phyloP scores from a whole-genome alignment of 2,113 vertebrate species.

The Rhineura floridana region DNA sequence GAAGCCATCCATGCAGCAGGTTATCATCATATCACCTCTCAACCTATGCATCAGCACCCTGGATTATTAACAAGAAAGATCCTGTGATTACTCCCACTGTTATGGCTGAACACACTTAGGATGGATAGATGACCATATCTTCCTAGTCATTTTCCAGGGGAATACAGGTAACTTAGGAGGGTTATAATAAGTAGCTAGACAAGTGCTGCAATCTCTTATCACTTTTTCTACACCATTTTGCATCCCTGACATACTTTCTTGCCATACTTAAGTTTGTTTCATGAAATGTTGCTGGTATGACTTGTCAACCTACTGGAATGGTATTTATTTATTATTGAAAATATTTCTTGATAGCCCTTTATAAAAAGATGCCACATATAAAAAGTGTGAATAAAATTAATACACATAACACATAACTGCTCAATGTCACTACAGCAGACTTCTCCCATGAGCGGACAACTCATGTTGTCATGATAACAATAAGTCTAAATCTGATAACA shows the following conservation, averaged over 20 bases:
- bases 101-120: too few relatives aligned
- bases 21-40: background rate
- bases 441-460: background rate
- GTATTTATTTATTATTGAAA: too few relatives aligned
- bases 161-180: background rate
- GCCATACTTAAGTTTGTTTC: background rate
- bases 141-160: background rate
- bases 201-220: background rate
- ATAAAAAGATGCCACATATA: too few relatives aligned
- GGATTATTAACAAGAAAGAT: too few relatives aligned
- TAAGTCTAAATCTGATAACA: background rate
- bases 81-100: too few relatives aligned
- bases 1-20: too few relatives aligned
- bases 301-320: background rate
- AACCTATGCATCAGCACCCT: background rate
- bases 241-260: background rate
- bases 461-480: background rate
- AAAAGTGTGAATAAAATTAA: too few relatives aligned
- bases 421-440: background rate
- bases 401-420: background rate
- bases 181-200: background rate
- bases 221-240: background rate
- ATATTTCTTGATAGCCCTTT: too few relatives aligned
- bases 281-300: background rate
- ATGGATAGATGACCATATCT: background rate